Percentiles rank a stretch among this genome's conserved stretches.
Conservation (phyloP, 2,113 vertebrate species). For the Ochotona princeps region DNA sequence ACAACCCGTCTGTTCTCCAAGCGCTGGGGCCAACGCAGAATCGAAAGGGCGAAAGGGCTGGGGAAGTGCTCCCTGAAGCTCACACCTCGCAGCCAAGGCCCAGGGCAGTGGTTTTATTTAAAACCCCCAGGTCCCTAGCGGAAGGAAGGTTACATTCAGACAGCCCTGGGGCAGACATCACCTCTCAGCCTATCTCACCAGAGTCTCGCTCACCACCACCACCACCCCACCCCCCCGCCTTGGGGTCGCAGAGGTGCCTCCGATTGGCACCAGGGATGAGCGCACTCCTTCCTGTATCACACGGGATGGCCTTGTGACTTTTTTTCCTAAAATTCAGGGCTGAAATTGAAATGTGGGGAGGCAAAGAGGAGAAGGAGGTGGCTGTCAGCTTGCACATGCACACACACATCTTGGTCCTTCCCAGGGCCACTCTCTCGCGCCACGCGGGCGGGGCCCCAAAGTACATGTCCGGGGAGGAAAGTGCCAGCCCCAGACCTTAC, state of each 20-base stretch:
- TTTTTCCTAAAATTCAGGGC: not conserved
- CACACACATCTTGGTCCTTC: not conserved
- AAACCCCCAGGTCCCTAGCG: not conserved
- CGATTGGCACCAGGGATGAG: not conserved
- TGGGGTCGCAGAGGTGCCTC: not conserved
- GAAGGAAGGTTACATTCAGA: not conserved
- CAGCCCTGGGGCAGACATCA: not conserved
- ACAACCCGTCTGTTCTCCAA: not conserved
- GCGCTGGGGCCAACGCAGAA: not conserved
- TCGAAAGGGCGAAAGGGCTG: too few relatives aligned
- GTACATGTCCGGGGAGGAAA: not conserved
- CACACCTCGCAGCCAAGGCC: not conserved
- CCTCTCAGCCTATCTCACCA: not conserved
- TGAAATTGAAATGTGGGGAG: not conserved
- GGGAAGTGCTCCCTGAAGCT: too few relatives aligned
- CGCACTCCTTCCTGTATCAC: not conserved
- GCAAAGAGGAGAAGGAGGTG: not conserved
- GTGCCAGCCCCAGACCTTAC: conserved; percentile 40
- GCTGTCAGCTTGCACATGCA: not conserved
- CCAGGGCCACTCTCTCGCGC: not conserved
- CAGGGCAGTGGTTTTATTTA: not conserved
- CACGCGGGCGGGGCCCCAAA: not conserved
- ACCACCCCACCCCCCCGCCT: not conserved
- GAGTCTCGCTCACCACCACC: too few relatives aligned
- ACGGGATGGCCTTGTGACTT: not conserved